phyloP scores from a whole-genome alignment of 2,797 vertebrate genomes.

The Tinamus major region DNA sequence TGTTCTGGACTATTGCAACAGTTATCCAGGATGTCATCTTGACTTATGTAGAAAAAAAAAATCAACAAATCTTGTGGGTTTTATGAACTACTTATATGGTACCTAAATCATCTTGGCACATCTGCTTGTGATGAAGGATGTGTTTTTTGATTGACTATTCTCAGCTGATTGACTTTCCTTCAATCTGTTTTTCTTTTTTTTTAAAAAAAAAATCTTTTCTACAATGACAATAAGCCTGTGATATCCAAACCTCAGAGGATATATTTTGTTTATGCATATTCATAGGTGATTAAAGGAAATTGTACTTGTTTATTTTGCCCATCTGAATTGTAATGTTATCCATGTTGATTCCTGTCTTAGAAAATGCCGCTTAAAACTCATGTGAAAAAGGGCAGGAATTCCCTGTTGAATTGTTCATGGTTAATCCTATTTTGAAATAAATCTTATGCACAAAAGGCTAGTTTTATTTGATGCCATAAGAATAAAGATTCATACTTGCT shows the following conservation, averaged over 20 bases:
- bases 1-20: neutral
- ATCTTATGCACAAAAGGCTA: slow-evolving; percentile 45
- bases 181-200: neutral
- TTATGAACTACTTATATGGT: neutral
- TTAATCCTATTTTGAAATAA: slow-evolving; percentile 70
- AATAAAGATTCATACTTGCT: slow-evolving; percentile 57
- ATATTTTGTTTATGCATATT: slow-evolving; percentile 65
- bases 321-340: slow-evolving; percentile 58
- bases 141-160: neutral
- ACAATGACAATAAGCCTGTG: neutral
- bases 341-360: slow-evolving; percentile 40
- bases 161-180: slow-evolving; percentile 18
- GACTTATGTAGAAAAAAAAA: neutral
- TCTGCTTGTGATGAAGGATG: neutral
- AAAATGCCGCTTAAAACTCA: slow-evolving; percentile 52
- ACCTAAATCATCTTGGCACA: slow-evolving; percentile 16
- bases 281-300: slow-evolving; percentile 67
- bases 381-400: slow-evolving; percentile 45
- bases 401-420: slow-evolving; percentile 39
- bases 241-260: slow-evolving; percentile 48
- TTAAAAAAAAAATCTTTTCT: neutral
- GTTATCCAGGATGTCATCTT: neutral
- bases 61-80: neutral
- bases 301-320: slow-evolving; percentile 62
- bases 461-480: slow-evolving; percentile 50